Evolutionary conservation across 2,797 vertebrate genomes (phyloP).

Genomic region (Acanthurus leucopareius): DNA sequence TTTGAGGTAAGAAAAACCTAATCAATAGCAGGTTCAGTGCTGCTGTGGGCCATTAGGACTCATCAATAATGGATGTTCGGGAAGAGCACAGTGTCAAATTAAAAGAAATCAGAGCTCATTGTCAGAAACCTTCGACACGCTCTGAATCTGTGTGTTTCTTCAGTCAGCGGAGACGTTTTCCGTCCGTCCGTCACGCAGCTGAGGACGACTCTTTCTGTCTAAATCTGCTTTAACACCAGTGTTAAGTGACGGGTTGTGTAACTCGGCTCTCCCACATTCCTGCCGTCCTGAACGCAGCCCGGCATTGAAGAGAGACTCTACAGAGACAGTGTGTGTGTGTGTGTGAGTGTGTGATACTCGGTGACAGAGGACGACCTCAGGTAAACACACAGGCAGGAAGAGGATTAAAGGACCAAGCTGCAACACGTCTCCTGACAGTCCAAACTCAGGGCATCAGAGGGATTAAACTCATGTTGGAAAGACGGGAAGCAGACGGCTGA

Average conservation of each 20-base stretch:
- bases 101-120: conserved; percentile 59
- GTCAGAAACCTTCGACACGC: conserved; percentile 11
- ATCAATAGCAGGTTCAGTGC: conserved; percentile 64
- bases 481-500: too few species aligned
- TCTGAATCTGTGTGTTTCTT: not conserved
- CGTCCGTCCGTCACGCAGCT: not conserved
- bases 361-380: conserved; percentile 20
- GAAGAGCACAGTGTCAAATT: conserved; percentile 56
- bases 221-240: not conserved
- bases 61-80: conserved; percentile 78
- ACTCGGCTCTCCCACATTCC: conserved; percentile 13
- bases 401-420: conserved; percentile 21
- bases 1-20: conserved; percentile 69
- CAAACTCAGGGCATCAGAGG: not conserved
- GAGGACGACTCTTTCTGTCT: not conserved
- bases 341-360: not conserved
- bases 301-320: not conserved
- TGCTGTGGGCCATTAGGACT: conserved; percentile 69
- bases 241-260: not conserved
- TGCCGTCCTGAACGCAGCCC: not conserved
- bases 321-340: not conserved
- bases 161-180: not conserved
- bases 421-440: conserved; percentile 11
- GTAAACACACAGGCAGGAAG: conserved; percentile 23
- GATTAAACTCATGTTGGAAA: not conserved